Evolutionary conservation across 1,140 invertebrate species (phyloP), one percentile per base, ranked within the genome.

Genomic region (Drosophila triauraria): DNA sequence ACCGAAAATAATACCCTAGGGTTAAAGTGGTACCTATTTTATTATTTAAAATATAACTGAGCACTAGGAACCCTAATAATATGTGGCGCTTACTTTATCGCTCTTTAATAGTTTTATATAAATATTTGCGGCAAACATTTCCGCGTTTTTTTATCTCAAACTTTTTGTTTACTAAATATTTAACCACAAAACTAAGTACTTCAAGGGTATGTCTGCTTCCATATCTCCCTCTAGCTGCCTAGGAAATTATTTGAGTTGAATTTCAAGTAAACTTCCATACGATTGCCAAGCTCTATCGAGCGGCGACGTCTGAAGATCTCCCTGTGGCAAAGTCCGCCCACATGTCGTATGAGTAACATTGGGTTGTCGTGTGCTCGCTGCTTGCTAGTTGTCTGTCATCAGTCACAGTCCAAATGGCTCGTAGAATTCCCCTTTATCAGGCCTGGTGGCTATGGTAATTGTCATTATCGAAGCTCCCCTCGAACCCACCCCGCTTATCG

Each of bases 271-370:
- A 78, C 59, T 78, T 82, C 78, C 64, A 58, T 27, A 40, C 20
- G 53, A 59, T 61, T 46, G 46, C 43, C 20, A 3, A 35, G 30
- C 38, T 35, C 47, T 76, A 56, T 74, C 50, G 27, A 32, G 1
- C 23, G 42, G 1, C 44, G 9, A 15, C 23, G 81, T 78, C 68
- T 78, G 42, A 48, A 59, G 76, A 68, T 80, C 54, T 57, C 42
- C 46, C 38, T 35, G 17, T 25, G 15, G 10, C 80, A 83, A 88
- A 77, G 83, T 86, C 30, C 75, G 43, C 8, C 56, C 9, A 56
- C 75, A n/a, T 20, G 62, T 46, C 80, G 84, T 80, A 80, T 87
- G 84, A 90, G 80, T 90, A 87, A 84, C 71, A 4, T 54, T 20
- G 7, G 3, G n/a, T 5, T 12, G 44, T 25, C 50, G 42, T 71